Evolutionary conservation across 2,797 vertebrate genomes (phyloP).

Genomic region (Pterois miles): DNA sequence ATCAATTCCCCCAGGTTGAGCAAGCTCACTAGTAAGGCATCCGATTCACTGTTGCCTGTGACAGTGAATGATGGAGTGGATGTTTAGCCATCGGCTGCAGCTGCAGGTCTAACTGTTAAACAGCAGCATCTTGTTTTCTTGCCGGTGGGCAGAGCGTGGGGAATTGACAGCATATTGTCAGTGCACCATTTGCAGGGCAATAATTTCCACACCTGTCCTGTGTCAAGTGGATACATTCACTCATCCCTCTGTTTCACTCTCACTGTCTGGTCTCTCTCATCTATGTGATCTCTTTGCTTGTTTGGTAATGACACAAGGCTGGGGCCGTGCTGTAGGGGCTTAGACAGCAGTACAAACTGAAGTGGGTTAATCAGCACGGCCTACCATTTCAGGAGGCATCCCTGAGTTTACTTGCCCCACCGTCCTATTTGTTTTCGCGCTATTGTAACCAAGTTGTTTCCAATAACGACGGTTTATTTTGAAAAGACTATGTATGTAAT

Average conservation of each 20-base stretch:
- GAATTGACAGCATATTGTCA: constrained; percentile 64
- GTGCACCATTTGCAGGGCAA: constrained; percentile 36
- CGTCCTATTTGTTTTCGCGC: constrained; percentile 18
- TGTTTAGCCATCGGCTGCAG: constrained; percentile 52
- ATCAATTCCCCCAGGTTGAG: constrained; percentile 69
- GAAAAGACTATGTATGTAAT: too few species aligned
- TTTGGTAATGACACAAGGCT: constrained; percentile 54
- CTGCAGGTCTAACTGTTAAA: constrained; percentile 50
- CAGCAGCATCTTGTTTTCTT: constrained; percentile 54
- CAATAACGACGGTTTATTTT: too few species aligned
- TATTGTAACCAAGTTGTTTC: neutral
- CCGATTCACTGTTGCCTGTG: constrained; percentile 56
- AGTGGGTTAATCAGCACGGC: constrained; percentile 69
- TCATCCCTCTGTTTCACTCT: neutral
- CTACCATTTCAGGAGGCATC: constrained; percentile 44
- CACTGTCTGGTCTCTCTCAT: neutral
- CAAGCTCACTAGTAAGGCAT: constrained; percentile 51
- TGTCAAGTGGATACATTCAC: neutral
- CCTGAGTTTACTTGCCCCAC: constrained; percentile 38
- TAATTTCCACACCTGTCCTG: constrained; percentile 64
- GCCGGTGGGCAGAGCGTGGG: constrained; percentile 26
- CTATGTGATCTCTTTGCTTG: constrained; percentile 20
- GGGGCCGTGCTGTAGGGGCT: constrained; percentile 49
- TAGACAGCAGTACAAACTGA: constrained; percentile 71
- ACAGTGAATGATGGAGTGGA: constrained; percentile 67